A percentile compares a stretch with the other conserved stretches of the same genome.
These are phyloP conservation scores for Junonia oenone DNA, from an alignment of 2,888 invertebrate genomes.

Conservation along the genomic window DNA sequence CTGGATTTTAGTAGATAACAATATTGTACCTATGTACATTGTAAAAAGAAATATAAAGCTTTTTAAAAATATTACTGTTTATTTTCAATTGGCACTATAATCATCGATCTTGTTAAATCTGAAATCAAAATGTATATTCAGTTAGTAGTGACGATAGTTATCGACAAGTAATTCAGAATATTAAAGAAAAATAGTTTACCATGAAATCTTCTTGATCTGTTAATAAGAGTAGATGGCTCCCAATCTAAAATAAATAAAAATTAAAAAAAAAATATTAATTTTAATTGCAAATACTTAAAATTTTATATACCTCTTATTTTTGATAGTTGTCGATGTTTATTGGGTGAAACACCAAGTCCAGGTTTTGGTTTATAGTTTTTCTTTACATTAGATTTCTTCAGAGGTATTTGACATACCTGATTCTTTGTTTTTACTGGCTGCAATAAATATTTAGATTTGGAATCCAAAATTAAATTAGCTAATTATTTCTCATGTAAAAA, in stretches of 20 bases:
- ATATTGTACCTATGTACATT: neutral
- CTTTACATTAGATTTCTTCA: constrained; percentile 33
- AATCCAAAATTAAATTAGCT: neutral
- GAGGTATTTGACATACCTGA: constrained; percentile 44
- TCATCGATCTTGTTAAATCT: constrained; percentile 41
- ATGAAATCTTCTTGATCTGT: constrained; percentile 37
- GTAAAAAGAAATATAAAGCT: constrained; percentile 12
- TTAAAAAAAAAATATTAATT: neutral
- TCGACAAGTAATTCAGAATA: too few relatives aligned
- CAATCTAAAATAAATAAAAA: constrained; percentile 32
- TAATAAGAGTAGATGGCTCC: constrained; percentile 24
- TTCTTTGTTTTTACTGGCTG: constrained; percentile 49
- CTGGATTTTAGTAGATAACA: neutral
- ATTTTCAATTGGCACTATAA: constrained; percentile 52
- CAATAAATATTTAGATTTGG: constrained; percentile 27
- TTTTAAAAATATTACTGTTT: constrained; percentile 17
- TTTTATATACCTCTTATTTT: constrained; percentile 45
- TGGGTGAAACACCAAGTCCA: constrained; percentile 34
- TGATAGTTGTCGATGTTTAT: constrained; percentile 37
- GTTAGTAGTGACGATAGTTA: too few relatives aligned
- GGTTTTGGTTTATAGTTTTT: constrained; percentile 39
- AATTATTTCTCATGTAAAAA: neutral
- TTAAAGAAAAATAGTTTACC: constrained; percentile 27
- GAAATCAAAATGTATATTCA: constrained; percentile 29
- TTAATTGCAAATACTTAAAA: too few relatives aligned